Evolutionary conservation across 2,113 vertebrate genomes (phyloP), one percentile per base, ranked within the genome.

Genomic region (Chaenocephalus aceratus): DNA sequence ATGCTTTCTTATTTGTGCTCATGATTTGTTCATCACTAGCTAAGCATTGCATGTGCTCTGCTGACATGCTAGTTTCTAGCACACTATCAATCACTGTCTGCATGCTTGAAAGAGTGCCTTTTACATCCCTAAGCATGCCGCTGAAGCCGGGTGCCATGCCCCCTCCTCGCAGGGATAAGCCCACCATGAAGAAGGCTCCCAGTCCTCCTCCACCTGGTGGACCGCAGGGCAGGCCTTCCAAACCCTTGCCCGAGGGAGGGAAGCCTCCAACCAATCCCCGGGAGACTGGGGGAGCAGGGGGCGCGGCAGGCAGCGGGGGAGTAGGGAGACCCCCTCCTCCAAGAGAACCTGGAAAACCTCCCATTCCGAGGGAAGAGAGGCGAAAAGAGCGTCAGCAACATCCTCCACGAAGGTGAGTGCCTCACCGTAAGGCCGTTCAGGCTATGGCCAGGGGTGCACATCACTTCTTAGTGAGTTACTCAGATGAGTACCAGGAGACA

Each of bases 301-400:
- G 63, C 0, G 82, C 66, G 11, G 45, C 56, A 1, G 73, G 52
- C 0, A 6, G 65, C 0, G 56, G 79, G 16, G 90, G 23, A 36
- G 57, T 46, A 0, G 79, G 91, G 0, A 96, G 96, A 87, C 82
- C 95, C 1, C 30, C 85, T n/a, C 4, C 87, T 68, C 41, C 89
- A 87, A 0, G 95, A 0, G 68, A 96, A 93, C 10, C 88, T 73
- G 79, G 93, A 68, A 98, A 97, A 80, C 88, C 95, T 0, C 94
- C 94, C 52, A 96, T 96, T 81, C 93, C 88, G 1, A 88, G 97
- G 80, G 96, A 97, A 83, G 96, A 96, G 0, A 93, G 96, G 36
- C 95, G 94, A 90, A 99, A 98, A 94, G 97, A 98, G 57, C 94
- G 96, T 0, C 97, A 93, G 83, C 93, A 94, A 1, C 95, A 95